Conservation (phyloP, 2,113 vertebrate genomes). For the Chaenocephalus aceratus region DNA sequence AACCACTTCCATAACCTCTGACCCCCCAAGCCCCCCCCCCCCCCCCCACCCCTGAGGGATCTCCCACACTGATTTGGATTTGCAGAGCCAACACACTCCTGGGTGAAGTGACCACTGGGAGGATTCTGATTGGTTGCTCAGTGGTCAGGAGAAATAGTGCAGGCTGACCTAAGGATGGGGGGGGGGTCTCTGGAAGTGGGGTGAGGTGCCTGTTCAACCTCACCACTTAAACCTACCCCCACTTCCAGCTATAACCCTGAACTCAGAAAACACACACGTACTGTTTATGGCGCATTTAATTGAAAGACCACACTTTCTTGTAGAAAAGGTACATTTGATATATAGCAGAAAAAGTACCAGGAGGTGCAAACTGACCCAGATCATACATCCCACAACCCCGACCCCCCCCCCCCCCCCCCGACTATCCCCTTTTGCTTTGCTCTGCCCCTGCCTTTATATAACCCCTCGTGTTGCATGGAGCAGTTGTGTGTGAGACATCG, state of each 20-base stretch:
- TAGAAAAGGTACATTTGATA: neutral
- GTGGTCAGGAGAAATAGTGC: neutral
- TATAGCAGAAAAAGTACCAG: neutral
- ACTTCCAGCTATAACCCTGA: neutral
- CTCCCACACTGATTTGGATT: conserved; percentile 47
- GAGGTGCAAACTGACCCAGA: neutral
- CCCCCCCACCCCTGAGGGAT: neutral
- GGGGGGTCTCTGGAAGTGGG: neutral
- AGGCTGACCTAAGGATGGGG: neutral
- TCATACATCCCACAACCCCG: neutral
- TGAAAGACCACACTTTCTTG: no score
- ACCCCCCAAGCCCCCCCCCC: neutral
- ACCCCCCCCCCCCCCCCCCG: neutral
- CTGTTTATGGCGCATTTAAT: no score
- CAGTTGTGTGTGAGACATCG: neutral
- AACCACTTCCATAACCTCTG: conserved; percentile 29
- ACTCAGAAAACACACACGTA: neutral
- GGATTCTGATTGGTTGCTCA: conserved; percentile 32
- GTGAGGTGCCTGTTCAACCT: neutral
- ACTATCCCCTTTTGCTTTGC: neutral
- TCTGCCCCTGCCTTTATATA: neutral
- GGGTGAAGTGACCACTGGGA: conserved; percentile 20
- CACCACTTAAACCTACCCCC: neutral
- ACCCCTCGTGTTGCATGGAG: neutral
- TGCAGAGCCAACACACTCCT: conserved; percentile 36